Percentiles rank a stretch among this genome's conserved stretches.
Conservation (phyloP, 2,113 vertebrate genomes). For the Corythaeola cristata region DNA sequence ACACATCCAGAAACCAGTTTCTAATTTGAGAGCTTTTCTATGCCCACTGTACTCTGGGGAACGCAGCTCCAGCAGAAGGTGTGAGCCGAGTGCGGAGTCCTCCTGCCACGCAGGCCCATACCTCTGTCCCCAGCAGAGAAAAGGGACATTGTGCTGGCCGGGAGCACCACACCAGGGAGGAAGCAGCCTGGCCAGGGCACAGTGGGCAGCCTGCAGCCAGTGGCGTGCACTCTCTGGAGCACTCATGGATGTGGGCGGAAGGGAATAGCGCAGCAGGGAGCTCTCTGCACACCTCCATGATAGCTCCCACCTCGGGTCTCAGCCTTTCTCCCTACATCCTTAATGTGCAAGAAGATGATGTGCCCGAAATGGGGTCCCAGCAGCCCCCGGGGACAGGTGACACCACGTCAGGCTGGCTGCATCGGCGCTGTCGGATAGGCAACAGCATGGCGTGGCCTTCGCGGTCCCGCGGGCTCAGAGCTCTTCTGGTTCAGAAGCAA, state of each 20-base stretch:
- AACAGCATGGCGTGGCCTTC: neutral
- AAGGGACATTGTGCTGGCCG: neutral
- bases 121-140: neutral
- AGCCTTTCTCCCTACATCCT: neutral
- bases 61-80: neutral
- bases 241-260: neutral
- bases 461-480: neutral
- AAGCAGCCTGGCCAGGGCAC: neutral
- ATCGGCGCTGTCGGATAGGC: rapidly evolving
- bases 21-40: constrained; percentile 29
- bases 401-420: neutral
- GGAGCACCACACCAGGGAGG: neutral
- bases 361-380: neutral
- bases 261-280: neutral
- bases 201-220: neutral
- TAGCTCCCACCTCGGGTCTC: neutral
- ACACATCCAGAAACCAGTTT: constrained; percentile 6
- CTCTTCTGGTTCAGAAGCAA: constrained; percentile 29
- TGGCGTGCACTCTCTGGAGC: neutral
- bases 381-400: neutral
- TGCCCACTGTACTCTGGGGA: neutral
- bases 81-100: neutral
- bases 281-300: neutral
- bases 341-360: neutral
- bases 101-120: neutral